Evolutionary conservation across 2,113 vertebrate species (phyloP).

Genomic region (Nycticryphes semicollaris): DNA sequence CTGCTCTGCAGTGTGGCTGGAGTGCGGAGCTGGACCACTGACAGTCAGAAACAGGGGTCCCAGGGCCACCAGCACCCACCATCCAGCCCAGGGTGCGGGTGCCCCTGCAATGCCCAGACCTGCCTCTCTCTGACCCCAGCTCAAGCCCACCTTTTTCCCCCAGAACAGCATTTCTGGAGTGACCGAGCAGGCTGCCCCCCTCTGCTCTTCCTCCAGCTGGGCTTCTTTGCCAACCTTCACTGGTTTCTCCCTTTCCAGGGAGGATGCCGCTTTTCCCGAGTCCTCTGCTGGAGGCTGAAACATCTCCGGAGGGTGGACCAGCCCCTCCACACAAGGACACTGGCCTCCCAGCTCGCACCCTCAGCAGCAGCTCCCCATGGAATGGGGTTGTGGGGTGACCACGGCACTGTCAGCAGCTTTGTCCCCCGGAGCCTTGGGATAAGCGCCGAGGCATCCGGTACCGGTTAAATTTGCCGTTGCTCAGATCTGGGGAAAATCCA

Average conservation of each 20-base stretch:
- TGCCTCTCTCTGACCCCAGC: neutral
- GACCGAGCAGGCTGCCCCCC: too few species aligned
- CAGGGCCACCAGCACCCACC: neutral
- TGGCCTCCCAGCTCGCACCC: neutral
- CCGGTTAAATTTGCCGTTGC: neutral
- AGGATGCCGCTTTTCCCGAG: neutral
- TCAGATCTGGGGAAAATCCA: neutral
- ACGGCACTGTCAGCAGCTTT: neutral
- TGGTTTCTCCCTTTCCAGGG: rapidly evolving
- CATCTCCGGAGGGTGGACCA: rapidly evolving
- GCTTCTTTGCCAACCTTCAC: neutral
- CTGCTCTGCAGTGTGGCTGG: neutral
- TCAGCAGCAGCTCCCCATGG: neutral
- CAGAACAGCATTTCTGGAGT: neutral
- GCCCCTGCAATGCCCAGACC: rapidly evolving
- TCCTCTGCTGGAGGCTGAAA: neutral
- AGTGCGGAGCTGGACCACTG: too few species aligned
- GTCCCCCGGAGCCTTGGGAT: neutral
- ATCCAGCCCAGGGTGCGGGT: rapidly evolving
- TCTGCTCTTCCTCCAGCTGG: rapidly evolving
- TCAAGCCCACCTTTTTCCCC: neutral
- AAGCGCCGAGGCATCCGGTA: neutral
- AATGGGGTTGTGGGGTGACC: rapidly evolving
- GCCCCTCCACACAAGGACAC: neutral
- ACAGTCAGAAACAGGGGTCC: neutral